phyloP scores from a whole-genome alignment of 2,113 vertebrate species.

The Limnothrissa miodon region DNA sequence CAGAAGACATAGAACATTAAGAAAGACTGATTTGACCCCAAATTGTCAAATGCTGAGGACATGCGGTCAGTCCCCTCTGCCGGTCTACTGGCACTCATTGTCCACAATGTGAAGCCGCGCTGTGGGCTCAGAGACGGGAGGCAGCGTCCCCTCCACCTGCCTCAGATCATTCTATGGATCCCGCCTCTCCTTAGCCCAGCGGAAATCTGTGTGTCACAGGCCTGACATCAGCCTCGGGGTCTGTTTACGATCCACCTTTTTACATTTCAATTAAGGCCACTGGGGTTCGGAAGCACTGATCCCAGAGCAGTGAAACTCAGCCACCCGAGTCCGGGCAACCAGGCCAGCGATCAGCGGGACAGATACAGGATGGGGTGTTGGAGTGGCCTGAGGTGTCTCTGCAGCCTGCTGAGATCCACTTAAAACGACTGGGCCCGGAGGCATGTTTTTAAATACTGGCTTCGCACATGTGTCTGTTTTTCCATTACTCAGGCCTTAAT shows the following conservation, averaged over 20 bases:
- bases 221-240: not conserved
- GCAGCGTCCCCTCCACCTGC: not conserved
- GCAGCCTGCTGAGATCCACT: slow-evolving; percentile 40
- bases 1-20: not conserved
- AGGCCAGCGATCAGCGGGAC: not conserved
- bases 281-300: not conserved
- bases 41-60: not conserved
- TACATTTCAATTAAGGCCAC: not conserved
- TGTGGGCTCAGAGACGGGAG: not conserved
- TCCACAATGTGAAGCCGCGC: not conserved
- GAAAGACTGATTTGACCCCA: not conserved
- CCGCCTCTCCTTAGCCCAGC: not conserved
- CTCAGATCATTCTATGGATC: not conserved
- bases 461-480: slow-evolving; percentile 53
- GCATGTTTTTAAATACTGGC: slow-evolving; percentile 48
- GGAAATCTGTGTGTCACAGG: not conserved
- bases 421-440: slow-evolving; percentile 49
- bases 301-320: not conserved
- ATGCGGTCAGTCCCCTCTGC: not conserved
- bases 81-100: not conserved
- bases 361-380: not conserved
- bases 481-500: slow-evolving; percentile 60
- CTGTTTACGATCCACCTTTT: not conserved
- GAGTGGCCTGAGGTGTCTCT: not conserved
- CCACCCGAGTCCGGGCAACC: not conserved